Evolutionary conservation across 2,888 invertebrate genomes (phyloP), one percentile per base, ranked within the genome.

Genomic region (Anaspis maculata): DNA sequence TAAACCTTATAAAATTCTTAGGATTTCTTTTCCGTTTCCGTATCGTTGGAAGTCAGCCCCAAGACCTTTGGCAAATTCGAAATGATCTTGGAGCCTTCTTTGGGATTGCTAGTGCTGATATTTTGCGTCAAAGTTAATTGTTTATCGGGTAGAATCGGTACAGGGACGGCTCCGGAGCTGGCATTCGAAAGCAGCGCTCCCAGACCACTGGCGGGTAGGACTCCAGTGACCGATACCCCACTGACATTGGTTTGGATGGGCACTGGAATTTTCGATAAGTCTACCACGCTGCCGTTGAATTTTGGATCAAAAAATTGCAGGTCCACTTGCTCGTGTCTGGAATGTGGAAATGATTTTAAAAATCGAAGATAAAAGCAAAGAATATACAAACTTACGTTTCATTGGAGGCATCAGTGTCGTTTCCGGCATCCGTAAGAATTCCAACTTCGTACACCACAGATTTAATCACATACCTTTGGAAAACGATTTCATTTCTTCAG

Each of bases 371-470:
- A 15, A 12, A 22, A 24, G 13, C n/a, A n/a, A n/a, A 28, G 16
- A 9, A 21, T 11, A 30, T 41, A 9, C 5, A 19, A 19, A 53
- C 54, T 57, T 59, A 63, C 62, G 57, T 56, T 46, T 56, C 53
- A 24, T 57, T 58, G 22, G 49, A 47, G 24, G 67, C 68, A 38
- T 64, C 66, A 2, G 62, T 64, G 11, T 52, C 50, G 30, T 64
- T 63, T 16, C 53, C 55, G 1, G 66, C 67, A 39, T 76, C 72
- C 3, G 75, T 73, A 15, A 76, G 58, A 42, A 76, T 71, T 34
- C 76, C 76, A 44, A 76, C 69, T 62, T 76, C 76, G 44, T 76
- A 76, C 21, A 74, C 71, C 3, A 74, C 64, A 0, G 73, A 72
- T 48, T 68, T 71, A 34, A 76, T 70, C 9, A 75, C 68, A 41